Evolutionary conservation across 2,888 invertebrate species (phyloP).

Genomic region (Automeris io): DNA sequence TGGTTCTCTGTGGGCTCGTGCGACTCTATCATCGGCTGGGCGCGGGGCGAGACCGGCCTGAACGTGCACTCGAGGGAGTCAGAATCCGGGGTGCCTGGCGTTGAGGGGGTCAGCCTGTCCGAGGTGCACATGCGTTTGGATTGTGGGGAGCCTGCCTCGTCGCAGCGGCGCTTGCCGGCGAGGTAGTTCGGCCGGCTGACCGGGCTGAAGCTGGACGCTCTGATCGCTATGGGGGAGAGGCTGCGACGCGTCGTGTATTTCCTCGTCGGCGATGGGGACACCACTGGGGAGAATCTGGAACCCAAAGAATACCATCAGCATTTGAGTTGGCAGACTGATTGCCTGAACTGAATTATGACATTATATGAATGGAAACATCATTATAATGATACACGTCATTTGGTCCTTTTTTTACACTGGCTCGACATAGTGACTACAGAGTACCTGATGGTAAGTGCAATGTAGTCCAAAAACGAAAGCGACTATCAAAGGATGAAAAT

Average conservation of each 20-base stretch:
- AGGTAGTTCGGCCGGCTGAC: slow-evolving; percentile 73
- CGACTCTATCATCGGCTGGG: slow-evolving; percentile 48
- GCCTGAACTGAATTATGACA: too few relatives aligned
- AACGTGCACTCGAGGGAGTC: slow-evolving; percentile 70
- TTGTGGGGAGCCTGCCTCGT: slow-evolving; percentile 74
- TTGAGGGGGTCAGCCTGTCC: slow-evolving; percentile 51
- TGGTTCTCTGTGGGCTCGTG: slow-evolving; percentile 41
- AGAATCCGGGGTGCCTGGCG: slow-evolving; percentile 64
- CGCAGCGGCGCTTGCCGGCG: slow-evolving; percentile 79
- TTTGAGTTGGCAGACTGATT: too few relatives aligned
- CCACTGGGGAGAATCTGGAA: slow-evolving; percentile 72
- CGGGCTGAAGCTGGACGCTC: slow-evolving; percentile 85
- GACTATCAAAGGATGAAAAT: too few relatives aligned
- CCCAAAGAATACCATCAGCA: slow-evolving; percentile 11
- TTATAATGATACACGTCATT: too few relatives aligned
- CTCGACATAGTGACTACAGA: too few relatives aligned
- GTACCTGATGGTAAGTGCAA: too few relatives aligned
- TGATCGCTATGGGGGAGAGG: slow-evolving; percentile 91
- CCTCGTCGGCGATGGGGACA: slow-evolving; percentile 91
- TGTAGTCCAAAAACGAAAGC: too few relatives aligned
- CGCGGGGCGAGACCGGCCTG: slow-evolving; percentile 65
- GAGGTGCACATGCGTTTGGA: slow-evolving; percentile 61
- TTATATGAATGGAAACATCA: too few relatives aligned
- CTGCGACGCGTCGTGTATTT: slow-evolving; percentile 90
- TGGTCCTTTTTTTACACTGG: too few relatives aligned